phyloP scores from a whole-genome alignment of 64 coral and sea anemone genomes.

The Pachyseris speciosa region DNA sequence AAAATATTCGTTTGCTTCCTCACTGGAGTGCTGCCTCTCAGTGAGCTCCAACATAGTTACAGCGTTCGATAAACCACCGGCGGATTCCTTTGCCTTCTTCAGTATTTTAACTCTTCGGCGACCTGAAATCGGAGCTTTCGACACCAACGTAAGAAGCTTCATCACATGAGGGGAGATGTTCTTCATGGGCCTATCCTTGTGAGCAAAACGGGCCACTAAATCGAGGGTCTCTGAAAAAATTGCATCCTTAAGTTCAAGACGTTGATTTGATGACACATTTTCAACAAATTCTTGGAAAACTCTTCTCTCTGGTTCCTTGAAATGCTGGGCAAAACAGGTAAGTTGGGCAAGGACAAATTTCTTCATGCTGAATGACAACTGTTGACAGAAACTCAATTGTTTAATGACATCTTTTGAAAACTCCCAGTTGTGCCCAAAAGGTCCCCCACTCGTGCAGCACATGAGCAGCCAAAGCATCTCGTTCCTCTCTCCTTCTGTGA shows the following conservation, averaged over 20 bases:
- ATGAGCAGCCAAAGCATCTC: conserved; percentile 26
- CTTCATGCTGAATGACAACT: background rate
- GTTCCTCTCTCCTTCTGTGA: background rate
- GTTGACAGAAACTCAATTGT: background rate
- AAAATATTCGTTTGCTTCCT: conserved; percentile 13
- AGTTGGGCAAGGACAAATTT: background rate
- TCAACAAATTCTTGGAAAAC: background rate
- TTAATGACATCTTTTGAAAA: background rate
- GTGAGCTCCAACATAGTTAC: background rate
- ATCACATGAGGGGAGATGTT: background rate
- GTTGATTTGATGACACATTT: background rate
- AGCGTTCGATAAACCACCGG: background rate
- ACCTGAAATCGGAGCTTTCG: background rate
- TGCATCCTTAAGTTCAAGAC: background rate
- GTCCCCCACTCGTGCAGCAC: background rate
- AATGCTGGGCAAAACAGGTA: background rate
- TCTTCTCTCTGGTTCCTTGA: background rate
- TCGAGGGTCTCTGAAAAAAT: background rate
- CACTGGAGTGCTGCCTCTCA: background rate
- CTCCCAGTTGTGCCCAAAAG: background rate
- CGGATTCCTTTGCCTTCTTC: background rate
- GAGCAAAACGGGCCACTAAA: background rate
- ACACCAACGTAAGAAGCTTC: background rate
- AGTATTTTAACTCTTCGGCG: conserved; percentile 2
- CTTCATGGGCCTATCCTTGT: background rate